Evolutionary conservation across 2,797 vertebrate genomes (phyloP), one percentile per base, ranked within the genome.

Genomic region (Pangasius larnaudii): DNA sequence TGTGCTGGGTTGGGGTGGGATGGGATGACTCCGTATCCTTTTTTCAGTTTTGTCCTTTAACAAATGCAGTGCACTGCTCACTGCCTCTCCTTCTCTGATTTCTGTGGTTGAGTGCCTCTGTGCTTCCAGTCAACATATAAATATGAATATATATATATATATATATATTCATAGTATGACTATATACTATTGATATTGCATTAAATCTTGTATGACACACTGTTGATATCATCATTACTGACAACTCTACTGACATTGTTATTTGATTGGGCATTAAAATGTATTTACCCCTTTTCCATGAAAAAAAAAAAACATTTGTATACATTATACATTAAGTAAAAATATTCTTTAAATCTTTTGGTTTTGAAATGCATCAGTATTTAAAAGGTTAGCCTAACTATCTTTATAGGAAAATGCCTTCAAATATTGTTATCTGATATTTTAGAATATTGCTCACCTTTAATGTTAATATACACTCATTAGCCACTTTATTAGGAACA

Each of bases 1-100:
- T 88, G 75, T 69, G 51, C 18, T 59, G 51, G 61, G 61, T 1
- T 58, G 58, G 49, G 72, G 39, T 80, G 36, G 65, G 59, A 69
- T 85, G 27, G 36, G 27, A 63, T 69, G 49, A 85, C 69, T 58
- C 56, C 51, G 56, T 39, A 6, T 65, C 16, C 30, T 11, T 27
- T 49, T 11, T 67, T 16, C 36, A 46, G 58, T 63, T 86, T 80
- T 51, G 72, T 84, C 42, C 71, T 84, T 56, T 84, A 53, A 46
- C 53, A 19, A 42, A 16, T 46, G 58, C 77, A 58, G 18, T 80
- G 24, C 91, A 81, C 75, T 92, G 83, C 84, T 94, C 93, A 94
- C 89, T 94, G 94, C 94, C 89, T 49, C 30, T 79, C 19, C n/a
- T 36, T 33, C 71, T 51, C 39, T 56, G 13, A 63, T 78, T 42